phyloP scores from a whole-genome alignment of 2,797 vertebrate genomes.

The Carcharodon carcharias region DNA sequence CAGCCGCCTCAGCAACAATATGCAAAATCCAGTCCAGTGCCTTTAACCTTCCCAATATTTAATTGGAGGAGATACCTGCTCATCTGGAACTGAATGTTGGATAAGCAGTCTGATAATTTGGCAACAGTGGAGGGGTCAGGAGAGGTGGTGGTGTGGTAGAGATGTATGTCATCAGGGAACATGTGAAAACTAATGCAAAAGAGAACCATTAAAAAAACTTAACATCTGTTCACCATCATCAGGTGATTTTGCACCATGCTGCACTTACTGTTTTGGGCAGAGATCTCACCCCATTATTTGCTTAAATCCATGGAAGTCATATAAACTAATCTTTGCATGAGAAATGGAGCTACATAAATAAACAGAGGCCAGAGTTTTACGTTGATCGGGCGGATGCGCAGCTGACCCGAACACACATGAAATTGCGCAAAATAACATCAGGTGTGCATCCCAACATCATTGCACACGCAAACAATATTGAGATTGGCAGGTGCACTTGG shows the following conservation, averaged over 20 bases:
- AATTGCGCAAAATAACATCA: no score
- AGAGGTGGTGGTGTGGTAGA: not conserved
- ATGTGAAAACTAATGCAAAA: not conserved
- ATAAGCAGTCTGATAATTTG: not conserved
- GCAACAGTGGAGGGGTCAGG: not conserved
- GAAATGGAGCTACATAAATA: not conserved
- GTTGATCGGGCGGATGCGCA: no score
- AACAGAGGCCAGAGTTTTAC: no score
- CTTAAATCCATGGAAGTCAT: not conserved
- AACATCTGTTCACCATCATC: not conserved
- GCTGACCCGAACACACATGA: no score
- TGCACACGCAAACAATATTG: no score
- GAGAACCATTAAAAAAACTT: not conserved
- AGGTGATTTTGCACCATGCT: not conserved
- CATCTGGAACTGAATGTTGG: no score
- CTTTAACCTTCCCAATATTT: not conserved
- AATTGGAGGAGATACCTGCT: not conserved
- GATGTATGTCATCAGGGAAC: not conserved
- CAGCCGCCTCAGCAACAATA: no score
- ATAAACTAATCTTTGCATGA: not conserved
- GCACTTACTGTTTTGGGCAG: not conserved
- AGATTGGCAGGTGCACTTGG: no score
- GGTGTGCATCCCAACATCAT: no score
- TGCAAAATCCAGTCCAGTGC: not conserved
- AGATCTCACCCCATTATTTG: not conserved